Evolutionary conservation across 2,888 invertebrate species (phyloP).

Genomic region (Latheticus oryzae): DNA sequence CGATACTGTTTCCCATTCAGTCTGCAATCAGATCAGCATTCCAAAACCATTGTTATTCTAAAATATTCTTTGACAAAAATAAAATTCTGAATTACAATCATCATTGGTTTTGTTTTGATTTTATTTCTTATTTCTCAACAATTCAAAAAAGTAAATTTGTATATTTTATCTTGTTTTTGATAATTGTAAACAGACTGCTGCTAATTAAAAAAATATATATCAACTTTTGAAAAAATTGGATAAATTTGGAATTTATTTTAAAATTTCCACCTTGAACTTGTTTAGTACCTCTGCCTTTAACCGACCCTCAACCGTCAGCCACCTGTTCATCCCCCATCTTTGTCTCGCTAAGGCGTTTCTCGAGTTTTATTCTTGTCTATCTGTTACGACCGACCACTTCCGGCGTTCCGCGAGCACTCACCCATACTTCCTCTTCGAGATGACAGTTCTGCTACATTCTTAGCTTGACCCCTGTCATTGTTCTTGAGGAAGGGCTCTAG

Average conservation of each 20-base stretch:
- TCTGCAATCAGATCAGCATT: no score
- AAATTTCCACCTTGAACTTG: slow-evolving; percentile 6
- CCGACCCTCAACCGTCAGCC: slow-evolving; percentile 3
- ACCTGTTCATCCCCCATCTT: slow-evolving; percentile 32
- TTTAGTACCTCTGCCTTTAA: not conserved
- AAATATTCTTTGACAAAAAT: no score
- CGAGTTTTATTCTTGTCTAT: slow-evolving; percentile 20
- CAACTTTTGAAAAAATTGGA: no score
- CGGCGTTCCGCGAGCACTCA: slow-evolving; percentile 38
- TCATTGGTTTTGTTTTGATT: no score
- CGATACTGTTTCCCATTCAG: no score
- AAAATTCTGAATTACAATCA: no score
- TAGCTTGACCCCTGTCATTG: slow-evolving; percentile 52
- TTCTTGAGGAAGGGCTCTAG: slow-evolving; percentile 46
- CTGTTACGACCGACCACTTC: slow-evolving; percentile 25
- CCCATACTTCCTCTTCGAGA: slow-evolving; percentile 50
- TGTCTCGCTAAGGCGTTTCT: slow-evolving; percentile 16
- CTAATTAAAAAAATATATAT: no score
- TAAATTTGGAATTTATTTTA: not conserved
- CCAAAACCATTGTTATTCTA: no score
- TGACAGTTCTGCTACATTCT: slow-evolving; percentile 48
- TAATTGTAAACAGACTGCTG: no score
- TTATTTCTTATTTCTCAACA: no score
- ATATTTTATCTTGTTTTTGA: no score
- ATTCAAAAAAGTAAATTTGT: no score